phyloP scores from a whole-genome alignment of 2,888 invertebrate genomes.

The Caenorhabditis sp. region DNA sequence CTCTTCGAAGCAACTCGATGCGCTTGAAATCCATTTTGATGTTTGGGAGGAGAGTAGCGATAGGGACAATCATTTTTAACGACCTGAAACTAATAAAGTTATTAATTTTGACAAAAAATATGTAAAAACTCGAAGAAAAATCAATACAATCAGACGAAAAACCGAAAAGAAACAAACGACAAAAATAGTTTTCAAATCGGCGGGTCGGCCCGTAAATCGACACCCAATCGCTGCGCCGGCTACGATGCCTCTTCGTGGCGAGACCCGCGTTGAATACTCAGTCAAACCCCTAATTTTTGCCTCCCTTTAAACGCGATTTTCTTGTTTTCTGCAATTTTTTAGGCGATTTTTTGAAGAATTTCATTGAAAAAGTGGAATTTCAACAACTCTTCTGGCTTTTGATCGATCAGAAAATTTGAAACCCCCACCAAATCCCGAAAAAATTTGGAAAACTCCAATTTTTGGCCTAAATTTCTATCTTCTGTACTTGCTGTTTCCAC shows the following conservation, averaged over 20 bases:
- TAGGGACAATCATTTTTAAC: conserved; percentile 8
- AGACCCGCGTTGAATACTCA: conserved; percentile 60
- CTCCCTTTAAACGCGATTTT: conserved; percentile 56
- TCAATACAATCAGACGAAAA: not conserved
- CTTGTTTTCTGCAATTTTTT: conserved; percentile 51
- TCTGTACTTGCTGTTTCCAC: not conserved
- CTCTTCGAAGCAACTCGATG: conserved; percentile 32
- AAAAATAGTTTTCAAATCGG: conserved; percentile 4
- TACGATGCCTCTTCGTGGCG: conserved; percentile 25
- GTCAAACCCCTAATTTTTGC: conserved; percentile 27
- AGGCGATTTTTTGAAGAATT: conserved; percentile 30
- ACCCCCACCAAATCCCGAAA: not conserved
- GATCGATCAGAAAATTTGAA: not conserved
- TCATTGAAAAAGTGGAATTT: not conserved
- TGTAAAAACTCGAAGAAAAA: conserved; percentile 21
- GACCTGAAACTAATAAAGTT: not conserved
- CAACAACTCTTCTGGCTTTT: not conserved
- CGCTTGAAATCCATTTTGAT: conserved; percentile 22
- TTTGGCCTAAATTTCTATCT: conserved; percentile 29
- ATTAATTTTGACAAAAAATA: too few relatives aligned
- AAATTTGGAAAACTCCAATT: not conserved
- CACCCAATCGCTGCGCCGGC: conserved; percentile 40
- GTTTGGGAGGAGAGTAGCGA: not conserved
- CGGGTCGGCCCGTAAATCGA: conserved; percentile 55
- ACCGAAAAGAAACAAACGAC: not conserved